Conservation (phyloP, 2,888 invertebrate genomes). For the Rhagonycha lutea region DNA sequence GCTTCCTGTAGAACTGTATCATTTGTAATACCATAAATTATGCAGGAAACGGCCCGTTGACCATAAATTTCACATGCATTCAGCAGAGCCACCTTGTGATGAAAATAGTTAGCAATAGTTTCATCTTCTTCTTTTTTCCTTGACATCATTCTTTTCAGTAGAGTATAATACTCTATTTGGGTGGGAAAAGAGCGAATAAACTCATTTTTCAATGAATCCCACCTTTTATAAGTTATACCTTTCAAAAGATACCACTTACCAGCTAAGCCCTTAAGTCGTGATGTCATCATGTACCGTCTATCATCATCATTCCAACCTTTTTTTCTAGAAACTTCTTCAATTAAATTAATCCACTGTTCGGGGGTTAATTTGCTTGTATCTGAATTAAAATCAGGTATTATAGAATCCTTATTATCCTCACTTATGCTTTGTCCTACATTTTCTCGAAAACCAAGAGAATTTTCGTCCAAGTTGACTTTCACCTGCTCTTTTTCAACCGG, state of each 20-base stretch:
- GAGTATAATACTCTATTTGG: slow-evolving; percentile 30
- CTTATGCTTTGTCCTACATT: not conserved
- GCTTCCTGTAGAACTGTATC: not conserved
- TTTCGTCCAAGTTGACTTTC: not conserved
- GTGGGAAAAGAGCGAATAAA: slow-evolving; percentile 32
- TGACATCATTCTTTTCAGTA: slow-evolving; percentile 34
- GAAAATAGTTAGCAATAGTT: slow-evolving; percentile 37
- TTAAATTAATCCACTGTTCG: slow-evolving; percentile 32
- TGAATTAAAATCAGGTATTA: slow-evolving; percentile 38
- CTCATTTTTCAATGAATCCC: slow-evolving; percentile 25
- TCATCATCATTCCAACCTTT: slow-evolving; percentile 35
- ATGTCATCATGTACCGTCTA: slow-evolving; percentile 36
- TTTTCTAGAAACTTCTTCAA: slow-evolving; percentile 33
- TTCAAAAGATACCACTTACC: slow-evolving; percentile 38
- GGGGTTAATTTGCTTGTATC: slow-evolving; percentile 32
- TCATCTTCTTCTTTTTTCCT: slow-evolving; percentile 34
- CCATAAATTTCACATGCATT: slow-evolving; percentile 36
- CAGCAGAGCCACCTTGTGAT: slow-evolving; percentile 38
- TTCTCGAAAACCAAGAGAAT: no score
- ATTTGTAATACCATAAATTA: slow-evolving; percentile 37
- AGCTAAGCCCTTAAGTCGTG: slow-evolving; percentile 35
- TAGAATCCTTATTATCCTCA: not conserved
- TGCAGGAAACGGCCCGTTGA: slow-evolving; percentile 39
- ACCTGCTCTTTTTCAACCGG: not conserved
- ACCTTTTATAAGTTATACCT: slow-evolving; percentile 27